Evolutionary conservation across 1,140 invertebrate species (phyloP).

Genomic region (Phymorhynchus buccinoides): DNA sequence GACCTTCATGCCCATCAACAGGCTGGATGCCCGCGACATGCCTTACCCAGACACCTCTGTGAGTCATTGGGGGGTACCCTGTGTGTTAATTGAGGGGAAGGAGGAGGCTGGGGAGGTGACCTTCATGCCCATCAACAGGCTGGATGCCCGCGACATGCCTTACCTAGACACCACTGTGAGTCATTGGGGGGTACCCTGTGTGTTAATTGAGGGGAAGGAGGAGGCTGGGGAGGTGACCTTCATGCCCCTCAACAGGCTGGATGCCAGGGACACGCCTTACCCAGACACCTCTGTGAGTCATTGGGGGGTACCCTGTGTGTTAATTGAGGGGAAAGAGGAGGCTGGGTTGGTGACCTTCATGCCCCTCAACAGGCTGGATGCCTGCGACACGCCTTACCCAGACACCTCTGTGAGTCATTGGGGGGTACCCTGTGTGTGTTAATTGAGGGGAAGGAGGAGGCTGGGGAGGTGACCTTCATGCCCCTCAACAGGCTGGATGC

Average conservation of each 20-base stretch:
- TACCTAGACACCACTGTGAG: conserved; percentile 86
- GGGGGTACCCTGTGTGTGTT: too few species aligned
- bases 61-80: too few species aligned
- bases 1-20: conserved; percentile 98
- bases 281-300: conserved; percentile 82
- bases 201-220: too few species aligned
- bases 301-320: too few species aligned
- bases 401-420: conserved; percentile 79
- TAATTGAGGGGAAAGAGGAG: too few species aligned
- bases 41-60: conserved; percentile 88
- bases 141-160: conserved; percentile 89
- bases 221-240: conserved; percentile 99
- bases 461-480: conserved; percentile 99
- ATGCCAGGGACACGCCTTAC: conserved; percentile 90
- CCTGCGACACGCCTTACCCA: conserved; percentile 92
- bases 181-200: too few species aligned
- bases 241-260: conserved; percentile 97
- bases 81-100: too few species aligned
- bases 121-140: conserved; percentile 97
- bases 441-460: too few species aligned
- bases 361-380: conserved; percentile 96
- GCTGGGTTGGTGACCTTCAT: conserved; percentile 99
- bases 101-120: conserved; percentile 98
- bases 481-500: conserved; percentile 96
- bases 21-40: conserved; percentile 91